Evolutionary conservation across 2,888 invertebrate species (phyloP).

Genomic region (Ditula angustiorana): DNA sequence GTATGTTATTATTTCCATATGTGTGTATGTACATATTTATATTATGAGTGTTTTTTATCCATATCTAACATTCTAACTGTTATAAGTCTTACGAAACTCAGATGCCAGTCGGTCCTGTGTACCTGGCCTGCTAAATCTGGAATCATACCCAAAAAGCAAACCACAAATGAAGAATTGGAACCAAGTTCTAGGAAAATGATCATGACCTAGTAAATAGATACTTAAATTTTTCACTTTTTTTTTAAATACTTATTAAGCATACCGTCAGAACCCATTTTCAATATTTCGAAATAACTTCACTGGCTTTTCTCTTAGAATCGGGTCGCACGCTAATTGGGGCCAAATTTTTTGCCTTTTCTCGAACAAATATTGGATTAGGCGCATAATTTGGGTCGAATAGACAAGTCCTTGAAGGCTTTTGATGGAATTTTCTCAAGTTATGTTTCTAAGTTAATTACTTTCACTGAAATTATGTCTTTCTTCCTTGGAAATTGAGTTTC

Average conservation of each 20-base stretch:
- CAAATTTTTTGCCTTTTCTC: conserved; percentile 70
- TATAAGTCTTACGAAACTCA: too few species aligned
- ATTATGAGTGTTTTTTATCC: too few species aligned
- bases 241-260: not conserved
- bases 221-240: too few species aligned
- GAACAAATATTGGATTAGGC: conserved; percentile 80
- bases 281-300: conserved; percentile 7
- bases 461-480: conserved; percentile 34
- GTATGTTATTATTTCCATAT: too few species aligned
- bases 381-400: conserved; percentile 75
- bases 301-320: conserved; percentile 73
- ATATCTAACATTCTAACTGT: too few species aligned
- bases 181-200: too few species aligned
- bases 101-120: too few species aligned
- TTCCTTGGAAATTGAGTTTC: conserved; percentile 23
- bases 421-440: conserved; percentile 55
- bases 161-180: too few species aligned
- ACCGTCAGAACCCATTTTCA: conserved; percentile 15
- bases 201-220: too few species aligned
- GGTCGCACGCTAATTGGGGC: conserved; percentile 80
- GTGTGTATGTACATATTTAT: too few species aligned
- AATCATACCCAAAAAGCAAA: too few species aligned
- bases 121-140: too few species aligned
- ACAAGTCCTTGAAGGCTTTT: conserved; percentile 70
- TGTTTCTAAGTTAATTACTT: conserved; percentile 39